Base-by-base conservation (phyloP, 2,888 invertebrate genomes). In the Gymnocheta viridis region DNA sequence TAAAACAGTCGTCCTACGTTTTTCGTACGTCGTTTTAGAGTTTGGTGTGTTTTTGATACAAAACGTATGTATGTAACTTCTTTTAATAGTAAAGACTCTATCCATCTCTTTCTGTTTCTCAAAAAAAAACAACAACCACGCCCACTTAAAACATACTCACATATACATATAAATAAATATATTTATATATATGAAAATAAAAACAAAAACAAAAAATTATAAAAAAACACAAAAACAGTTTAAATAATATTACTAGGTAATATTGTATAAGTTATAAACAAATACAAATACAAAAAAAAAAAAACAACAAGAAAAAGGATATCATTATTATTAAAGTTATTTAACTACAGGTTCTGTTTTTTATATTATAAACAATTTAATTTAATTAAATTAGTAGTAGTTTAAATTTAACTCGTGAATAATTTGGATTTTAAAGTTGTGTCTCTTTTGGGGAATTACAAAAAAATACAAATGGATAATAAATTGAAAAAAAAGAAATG, bases 221-320 rank as follows among this genome's bases (percentile, higher is more conserved):
- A 19, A 19, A 38, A 29, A 41, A 54, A 32, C 3, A 44, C n/a
- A 49, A 73, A 74, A 41, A 69, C 60, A 69, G 73, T 82, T 73
- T 58, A 79, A 78, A 10, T 44, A 74, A 82, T 74, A 78, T 72
- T 77, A 80, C 80, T 67, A 73, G 73, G 73, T 74, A 74, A 81
- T 81, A 74, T 81, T 81, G 56, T 72, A 72, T 58, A 60, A 67
- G 60, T 58, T 66, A 58, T 51, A 78, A 79, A 60, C 67, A 77
- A 66, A 54, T 70, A 38, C 78, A 78, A 60, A 60, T 27, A 41
- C n/a, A 70, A 51, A 41, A 78, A 35, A 67, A 72, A 35, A 67
- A 62, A 24, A 41, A 74, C 27, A 64, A 64, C 51, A 64, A 70
- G 14, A 62, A 62, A 76, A 80, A 54, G 22, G 35, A 74, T 81